phyloP scores from a whole-genome alignment of 2,797 vertebrate genomes.

The Ficedula albicollis region DNA sequence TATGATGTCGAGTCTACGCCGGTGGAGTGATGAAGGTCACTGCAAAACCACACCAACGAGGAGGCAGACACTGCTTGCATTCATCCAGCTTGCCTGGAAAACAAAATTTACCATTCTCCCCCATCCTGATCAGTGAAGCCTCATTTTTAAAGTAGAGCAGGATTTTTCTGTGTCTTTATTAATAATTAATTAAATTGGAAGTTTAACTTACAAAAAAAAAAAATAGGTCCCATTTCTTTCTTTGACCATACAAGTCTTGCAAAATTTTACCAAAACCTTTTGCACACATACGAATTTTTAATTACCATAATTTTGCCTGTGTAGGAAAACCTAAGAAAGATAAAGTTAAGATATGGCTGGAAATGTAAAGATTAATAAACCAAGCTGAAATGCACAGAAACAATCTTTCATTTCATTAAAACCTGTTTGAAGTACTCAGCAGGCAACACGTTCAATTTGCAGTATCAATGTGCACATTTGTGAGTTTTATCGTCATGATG shows the following conservation, averaged over 20 bases:
- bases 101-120: background rate
- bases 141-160: background rate
- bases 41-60: background rate
- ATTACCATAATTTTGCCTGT: background rate
- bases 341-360: background rate
- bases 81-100: background rate
- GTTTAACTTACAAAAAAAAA: background rate
- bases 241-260: background rate
- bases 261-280: background rate
- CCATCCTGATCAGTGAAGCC: background rate
- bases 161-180: background rate
- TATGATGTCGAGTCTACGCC: fast-evolving
- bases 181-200: background rate
- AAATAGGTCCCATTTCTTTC: background rate
- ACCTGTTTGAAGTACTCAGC: background rate
- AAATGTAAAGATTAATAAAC: background rate
- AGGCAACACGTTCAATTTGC: background rate
- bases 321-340: background rate
- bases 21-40: background rate
- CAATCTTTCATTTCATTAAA: background rate
- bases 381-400: background rate
- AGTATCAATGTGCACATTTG: background rate
- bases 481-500: background rate
- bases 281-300: fast-evolving
- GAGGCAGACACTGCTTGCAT: background rate